These are phyloP conservation scores for Trachythela sp. DNA, from an alignment of 64 coral and sea anemone genomes.

Conservation along the genomic window DNA sequence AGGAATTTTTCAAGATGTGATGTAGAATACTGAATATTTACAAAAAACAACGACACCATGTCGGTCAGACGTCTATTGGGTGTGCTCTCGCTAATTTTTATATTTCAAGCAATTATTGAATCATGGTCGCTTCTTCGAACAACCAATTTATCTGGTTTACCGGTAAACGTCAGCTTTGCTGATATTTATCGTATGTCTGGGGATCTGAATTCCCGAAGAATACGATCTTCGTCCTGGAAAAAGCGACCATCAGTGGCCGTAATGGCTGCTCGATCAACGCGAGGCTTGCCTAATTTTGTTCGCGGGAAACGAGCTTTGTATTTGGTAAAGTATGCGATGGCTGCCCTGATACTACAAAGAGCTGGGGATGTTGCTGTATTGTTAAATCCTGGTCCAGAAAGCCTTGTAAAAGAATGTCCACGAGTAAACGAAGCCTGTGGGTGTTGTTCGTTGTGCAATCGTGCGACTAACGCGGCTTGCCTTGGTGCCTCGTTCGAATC, in stretches of 20 bases:
- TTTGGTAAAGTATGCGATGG: constrained; percentile 19
- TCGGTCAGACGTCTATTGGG: neutral
- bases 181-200: constrained; percentile 10
- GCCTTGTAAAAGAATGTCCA: constrained; percentile 12
- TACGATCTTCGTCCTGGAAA: neutral
- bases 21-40: too few relatives aligned
- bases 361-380: constrained; percentile 20
- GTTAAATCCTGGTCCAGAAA: constrained; percentile 32
- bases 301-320: neutral
- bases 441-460: too few relatives aligned
- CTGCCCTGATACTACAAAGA: constrained; percentile 21
- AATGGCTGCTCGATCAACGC: neutral
- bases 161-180: constrained; percentile 13
- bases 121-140: constrained; percentile 6
- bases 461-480: too few relatives aligned
- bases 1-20: too few relatives aligned
- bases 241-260: constrained; percentile 16
- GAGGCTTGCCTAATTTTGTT: neutral
- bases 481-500: too few relatives aligned
- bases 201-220: constrained; percentile 1
- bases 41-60: too few relatives aligned
- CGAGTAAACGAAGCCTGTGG: too few relatives aligned
- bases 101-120: constrained; percentile 30
- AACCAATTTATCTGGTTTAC: neutral
- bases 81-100: constrained; percentile 1